Evolutionary conservation across 2,888 invertebrate species (phyloP).

Genomic region (Hemicrepidius hirtus): DNA sequence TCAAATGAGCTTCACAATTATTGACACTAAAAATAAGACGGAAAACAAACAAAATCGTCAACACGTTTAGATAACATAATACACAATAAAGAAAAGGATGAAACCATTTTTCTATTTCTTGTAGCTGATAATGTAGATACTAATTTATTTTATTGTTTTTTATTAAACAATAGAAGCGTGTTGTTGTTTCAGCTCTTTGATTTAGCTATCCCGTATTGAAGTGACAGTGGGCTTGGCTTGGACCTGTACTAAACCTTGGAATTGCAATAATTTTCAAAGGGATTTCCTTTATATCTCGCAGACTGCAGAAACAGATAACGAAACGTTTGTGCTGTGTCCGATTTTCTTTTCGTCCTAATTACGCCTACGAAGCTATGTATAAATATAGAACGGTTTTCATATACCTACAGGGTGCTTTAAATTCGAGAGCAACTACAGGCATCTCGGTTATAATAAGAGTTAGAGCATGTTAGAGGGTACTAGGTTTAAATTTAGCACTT

Average conservation of each 20-base stretch:
- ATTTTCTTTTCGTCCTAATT: not conserved
- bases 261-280: slow-evolving; percentile 64
- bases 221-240: slow-evolving; percentile 69
- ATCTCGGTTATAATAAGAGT: no score
- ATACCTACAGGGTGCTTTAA: no score
- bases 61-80: no score
- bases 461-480: no score
- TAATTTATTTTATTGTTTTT: slow-evolving; percentile 22
- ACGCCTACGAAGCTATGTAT: no score
- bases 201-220: slow-evolving; percentile 70
- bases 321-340: slow-evolving; percentile 42
- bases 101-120: not conserved
- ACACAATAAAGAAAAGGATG: not conserved
- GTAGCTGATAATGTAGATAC: not conserved
- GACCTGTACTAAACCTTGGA: slow-evolving; percentile 63
- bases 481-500: no score
- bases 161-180: slow-evolving; percentile 26
- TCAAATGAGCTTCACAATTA: no score
- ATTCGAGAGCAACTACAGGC: no score
- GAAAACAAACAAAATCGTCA: no score
- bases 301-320: slow-evolving; percentile 46
- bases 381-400: no score
- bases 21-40: no score
- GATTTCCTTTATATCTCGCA: slow-evolving; percentile 44
- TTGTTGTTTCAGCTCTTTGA: slow-evolving; percentile 60